Percentiles rank a stretch among this genome's conserved stretches.
Evolutionary conservation across 2,888 invertebrate species (phyloP).

Genomic region (Margaritifera margaritifera): DNA sequence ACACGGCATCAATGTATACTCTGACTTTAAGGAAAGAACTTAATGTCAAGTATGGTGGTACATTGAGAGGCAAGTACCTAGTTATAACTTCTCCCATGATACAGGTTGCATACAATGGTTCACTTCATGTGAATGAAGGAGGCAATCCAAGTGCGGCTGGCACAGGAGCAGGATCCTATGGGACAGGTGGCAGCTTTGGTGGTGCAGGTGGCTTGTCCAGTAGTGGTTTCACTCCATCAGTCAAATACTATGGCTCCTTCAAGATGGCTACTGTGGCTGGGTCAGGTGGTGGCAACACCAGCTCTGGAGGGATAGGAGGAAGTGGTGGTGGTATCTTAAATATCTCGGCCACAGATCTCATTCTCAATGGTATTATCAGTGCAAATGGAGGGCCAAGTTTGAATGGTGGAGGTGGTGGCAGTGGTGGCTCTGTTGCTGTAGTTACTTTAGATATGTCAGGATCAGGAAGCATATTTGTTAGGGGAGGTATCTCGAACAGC

Average conservation of each 20-base stretch:
- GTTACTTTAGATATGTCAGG: constrained; percentile 33
- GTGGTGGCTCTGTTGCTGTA: constrained; percentile 41
- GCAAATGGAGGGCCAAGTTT: constrained; percentile 39
- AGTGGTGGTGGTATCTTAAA: constrained; percentile 42
- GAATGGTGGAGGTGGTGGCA: constrained; percentile 47
- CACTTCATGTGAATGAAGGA: constrained; percentile 39
- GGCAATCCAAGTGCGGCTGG: constrained; percentile 32
- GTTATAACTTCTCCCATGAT: constrained; percentile 31
- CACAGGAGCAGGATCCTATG: constrained; percentile 28
- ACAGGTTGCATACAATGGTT: constrained; percentile 45
- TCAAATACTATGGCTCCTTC: constrained; percentile 25
- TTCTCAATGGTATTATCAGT: constrained; percentile 44
- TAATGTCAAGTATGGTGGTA: constrained; percentile 48
- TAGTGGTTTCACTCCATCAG: constrained; percentile 15
- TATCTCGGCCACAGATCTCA: constrained; percentile 25
- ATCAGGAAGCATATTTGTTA: constrained; percentile 35
- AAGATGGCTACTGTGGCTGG: constrained; percentile 30
- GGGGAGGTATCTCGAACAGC: constrained; percentile 37
- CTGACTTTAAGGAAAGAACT: constrained; percentile 32
- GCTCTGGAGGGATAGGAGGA: constrained; percentile 27
- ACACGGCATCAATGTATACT: constrained; percentile 29
- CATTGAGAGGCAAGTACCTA: constrained; percentile 33
- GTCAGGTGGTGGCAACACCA: constrained; percentile 42
- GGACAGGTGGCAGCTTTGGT: constrained; percentile 52
- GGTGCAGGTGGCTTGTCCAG: constrained; percentile 50